Conservation (phyloP, 2,113 vertebrate genomes). For the Sceloporus undulatus region DNA sequence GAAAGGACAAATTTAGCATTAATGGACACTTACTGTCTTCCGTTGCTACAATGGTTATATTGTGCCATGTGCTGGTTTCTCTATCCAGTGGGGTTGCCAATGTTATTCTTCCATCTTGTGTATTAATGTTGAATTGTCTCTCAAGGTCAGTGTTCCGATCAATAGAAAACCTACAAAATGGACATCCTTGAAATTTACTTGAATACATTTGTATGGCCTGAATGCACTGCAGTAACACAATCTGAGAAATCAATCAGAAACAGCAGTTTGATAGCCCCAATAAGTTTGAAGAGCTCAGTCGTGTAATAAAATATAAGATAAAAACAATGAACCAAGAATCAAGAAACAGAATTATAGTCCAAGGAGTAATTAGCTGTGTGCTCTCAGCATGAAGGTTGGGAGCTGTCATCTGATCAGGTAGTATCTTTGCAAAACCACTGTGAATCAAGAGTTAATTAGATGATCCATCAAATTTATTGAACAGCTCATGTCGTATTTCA, state of each 20-base stretch:
- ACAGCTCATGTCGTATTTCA: conserved; percentile 76
- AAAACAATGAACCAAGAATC: conserved; percentile 68
- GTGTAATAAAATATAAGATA: conserved; percentile 71
- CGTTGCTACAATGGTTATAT: conserved; percentile 96
- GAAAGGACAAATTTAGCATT: not conserved
- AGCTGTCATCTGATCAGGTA: conserved; percentile 72
- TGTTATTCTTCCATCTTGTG: conserved; percentile 95
- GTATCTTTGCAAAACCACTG: conserved; percentile 71
- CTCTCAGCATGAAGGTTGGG: conserved; percentile 74
- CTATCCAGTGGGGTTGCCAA: conserved; percentile 94
- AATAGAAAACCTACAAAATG: conserved; percentile 93
- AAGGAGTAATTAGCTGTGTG: conserved; percentile 83
- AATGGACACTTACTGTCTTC: conserved; percentile 91
- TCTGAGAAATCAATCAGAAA: conserved; percentile 62
- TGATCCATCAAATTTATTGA: conserved; percentile 81
- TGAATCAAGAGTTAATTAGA: conserved; percentile 84
- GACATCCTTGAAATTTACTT: conserved; percentile 69
- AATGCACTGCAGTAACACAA: conserved; percentile 46
- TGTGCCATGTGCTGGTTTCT: conserved; percentile 95
- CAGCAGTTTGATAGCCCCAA: conserved; percentile 60
- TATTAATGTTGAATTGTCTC: conserved; percentile 97
- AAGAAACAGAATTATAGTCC: conserved; percentile 82
- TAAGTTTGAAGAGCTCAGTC: conserved; percentile 63
- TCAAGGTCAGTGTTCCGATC: conserved; percentile 98
- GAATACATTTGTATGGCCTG: conserved; percentile 53